Evolutionary conservation across 2,797 vertebrate genomes (phyloP).

Genomic region (Margarornis squamiger): DNA sequence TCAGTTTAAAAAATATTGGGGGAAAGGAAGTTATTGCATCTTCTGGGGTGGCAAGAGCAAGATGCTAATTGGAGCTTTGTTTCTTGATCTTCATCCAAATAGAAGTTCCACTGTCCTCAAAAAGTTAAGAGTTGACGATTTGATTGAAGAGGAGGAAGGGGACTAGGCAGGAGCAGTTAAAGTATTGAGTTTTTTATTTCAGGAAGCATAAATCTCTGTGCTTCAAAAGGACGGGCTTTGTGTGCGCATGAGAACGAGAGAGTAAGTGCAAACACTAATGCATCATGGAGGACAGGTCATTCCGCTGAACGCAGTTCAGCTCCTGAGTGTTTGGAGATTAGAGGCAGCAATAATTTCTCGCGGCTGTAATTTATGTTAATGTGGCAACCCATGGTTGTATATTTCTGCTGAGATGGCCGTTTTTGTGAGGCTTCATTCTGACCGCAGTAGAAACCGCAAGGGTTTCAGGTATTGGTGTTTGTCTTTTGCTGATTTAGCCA

Average conservation of each 20-base stretch:
- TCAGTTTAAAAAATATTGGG: not conserved
- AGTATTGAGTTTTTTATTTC: conserved; percentile 64
- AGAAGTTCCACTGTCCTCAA: not conserved
- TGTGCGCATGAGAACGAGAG: not conserved
- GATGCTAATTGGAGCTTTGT: not conserved
- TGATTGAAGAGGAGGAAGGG: not conserved
- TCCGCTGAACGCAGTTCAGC: conserved; percentile 76
- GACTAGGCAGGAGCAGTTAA: not conserved
- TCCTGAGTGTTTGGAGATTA: conserved; percentile 86
- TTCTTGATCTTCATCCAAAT: not conserved
- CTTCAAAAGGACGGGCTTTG: not conserved
- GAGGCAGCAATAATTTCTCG: conserved; percentile 82
- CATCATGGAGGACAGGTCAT: conserved; percentile 85
- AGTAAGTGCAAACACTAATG: conserved; percentile 75
- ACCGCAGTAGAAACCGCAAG: conserved; percentile 76
- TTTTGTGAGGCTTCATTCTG: conserved; percentile 82
- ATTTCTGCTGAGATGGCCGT: conserved; percentile 83
- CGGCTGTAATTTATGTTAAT: conserved; percentile 88
- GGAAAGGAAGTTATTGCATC: not conserved
- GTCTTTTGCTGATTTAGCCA: conserved; percentile 74
- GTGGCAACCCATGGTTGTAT: conserved; percentile 77
- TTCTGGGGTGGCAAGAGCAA: not conserved
- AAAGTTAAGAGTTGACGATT: not conserved
- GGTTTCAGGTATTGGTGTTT: conserved; percentile 42
- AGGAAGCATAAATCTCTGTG: conserved; percentile 67